These are phyloP conservation scores for Bedellia somnulentella DNA, from an alignment of 2,888 invertebrate genomes.

Conservation along the genomic window DNA sequence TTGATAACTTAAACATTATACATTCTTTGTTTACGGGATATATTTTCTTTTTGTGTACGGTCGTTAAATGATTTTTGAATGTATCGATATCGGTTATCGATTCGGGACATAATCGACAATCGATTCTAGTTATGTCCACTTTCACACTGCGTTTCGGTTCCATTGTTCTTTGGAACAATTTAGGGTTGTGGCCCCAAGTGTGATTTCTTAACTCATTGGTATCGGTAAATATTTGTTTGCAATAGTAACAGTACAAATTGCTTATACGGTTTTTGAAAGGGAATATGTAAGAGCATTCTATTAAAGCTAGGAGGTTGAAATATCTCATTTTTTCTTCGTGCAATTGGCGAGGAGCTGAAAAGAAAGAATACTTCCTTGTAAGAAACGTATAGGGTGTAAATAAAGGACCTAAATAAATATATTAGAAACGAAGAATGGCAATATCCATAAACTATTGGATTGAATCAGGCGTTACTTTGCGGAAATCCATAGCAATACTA, in stretches of 20 bases:
- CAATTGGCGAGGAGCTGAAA: no score
- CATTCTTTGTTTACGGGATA: constrained; percentile 2
- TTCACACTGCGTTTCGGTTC: constrained; percentile 20
- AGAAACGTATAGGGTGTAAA: no score
- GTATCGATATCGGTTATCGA: constrained; percentile 1
- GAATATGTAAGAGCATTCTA: constrained; percentile 34
- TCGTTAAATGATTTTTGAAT: constrained; percentile 3
- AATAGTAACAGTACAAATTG: constrained; percentile 45
- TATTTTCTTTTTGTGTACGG: constrained; percentile 3
- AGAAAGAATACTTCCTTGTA: no score
- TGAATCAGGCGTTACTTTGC: no score
- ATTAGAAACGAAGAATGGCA: no score
- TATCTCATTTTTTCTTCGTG: no score
- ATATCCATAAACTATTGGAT: no score
- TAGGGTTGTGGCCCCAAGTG: constrained; percentile 3
- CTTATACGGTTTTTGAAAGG: constrained; percentile 39
- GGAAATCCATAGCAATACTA: no score
- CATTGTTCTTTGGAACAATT: constrained; percentile 21
- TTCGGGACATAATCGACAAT: constrained; percentile 6
- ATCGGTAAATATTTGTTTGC: constrained; percentile 19
- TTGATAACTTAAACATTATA: constrained; percentile 3
- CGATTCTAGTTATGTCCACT: constrained; percentile 5
- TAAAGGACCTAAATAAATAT: no score
- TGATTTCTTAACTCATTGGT: constrained; percentile 3
- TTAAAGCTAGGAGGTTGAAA: constrained; percentile 28